phyloP scores from a whole-genome alignment of 92 coral and sea anemone genomes.

The Epizoanthus ramosus region DNA sequence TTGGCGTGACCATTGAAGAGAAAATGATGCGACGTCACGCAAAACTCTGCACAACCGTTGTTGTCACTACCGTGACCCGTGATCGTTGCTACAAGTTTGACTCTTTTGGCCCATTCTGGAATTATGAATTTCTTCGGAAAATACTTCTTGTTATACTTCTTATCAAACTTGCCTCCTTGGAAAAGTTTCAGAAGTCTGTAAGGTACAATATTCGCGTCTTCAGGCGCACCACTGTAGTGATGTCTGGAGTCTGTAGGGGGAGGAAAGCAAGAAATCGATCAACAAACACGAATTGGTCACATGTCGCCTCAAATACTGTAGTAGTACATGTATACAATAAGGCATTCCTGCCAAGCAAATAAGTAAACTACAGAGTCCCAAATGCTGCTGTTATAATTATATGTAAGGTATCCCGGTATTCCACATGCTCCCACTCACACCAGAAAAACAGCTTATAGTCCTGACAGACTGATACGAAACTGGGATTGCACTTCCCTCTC shows the following conservation, averaged over 20 bases:
- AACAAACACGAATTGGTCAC: background rate
- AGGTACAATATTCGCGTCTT: constrained; percentile 83
- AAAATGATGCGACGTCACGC: constrained; percentile 98
- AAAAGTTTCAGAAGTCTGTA: constrained; percentile 78
- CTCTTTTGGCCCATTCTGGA: constrained; percentile 71
- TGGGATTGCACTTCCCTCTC: too few relatives aligned
- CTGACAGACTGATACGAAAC: too few relatives aligned
- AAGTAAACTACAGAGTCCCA: too few relatives aligned
- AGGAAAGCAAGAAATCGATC: background rate
- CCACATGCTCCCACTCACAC: too few relatives aligned
- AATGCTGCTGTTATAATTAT: too few relatives aligned
- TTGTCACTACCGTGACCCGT: constrained; percentile 98
- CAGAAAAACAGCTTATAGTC: too few relatives aligned
- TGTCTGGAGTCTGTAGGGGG: constrained; percentile 79
- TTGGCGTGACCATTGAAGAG: constrained; percentile 74
- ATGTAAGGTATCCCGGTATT: too few relatives aligned
- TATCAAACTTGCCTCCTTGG: constrained; percentile 87
- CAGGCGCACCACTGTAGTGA: constrained; percentile 84
- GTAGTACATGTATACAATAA: too few relatives aligned
- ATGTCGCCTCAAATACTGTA: too few relatives aligned
- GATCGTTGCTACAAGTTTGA: constrained; percentile 91
- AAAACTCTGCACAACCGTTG: constrained; percentile 97
- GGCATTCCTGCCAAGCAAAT: too few relatives aligned
- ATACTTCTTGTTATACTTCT: constrained; percentile 74
- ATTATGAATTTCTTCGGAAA: constrained; percentile 53